Evolutionary conservation across 2,113 vertebrate genomes (phyloP).

Genomic region (Galemys pyrenaicus): DNA sequence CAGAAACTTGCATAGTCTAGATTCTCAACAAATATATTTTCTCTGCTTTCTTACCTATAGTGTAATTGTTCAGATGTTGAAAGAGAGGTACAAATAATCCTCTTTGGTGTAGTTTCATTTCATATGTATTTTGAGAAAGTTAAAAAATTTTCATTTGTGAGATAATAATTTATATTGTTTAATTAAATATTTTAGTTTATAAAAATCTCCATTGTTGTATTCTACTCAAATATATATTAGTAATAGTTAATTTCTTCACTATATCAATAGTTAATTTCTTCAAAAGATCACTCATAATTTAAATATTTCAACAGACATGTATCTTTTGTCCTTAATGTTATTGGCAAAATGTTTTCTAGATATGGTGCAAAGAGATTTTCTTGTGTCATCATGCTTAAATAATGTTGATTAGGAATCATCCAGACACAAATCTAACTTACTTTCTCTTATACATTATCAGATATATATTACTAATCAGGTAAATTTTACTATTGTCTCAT

Average conservation of each 20-base stretch:
- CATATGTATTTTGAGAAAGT: conserved; percentile 14
- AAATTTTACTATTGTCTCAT: neutral
- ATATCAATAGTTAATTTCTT: neutral
- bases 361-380: neutral
- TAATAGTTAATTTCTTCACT: neutral
- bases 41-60: neutral
- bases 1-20: neutral
- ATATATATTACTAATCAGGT: neutral
- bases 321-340: neutral
- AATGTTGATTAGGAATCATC: neutral
- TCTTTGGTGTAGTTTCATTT: neutral
- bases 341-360: neutral
- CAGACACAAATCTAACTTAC: neutral
- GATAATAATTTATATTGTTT: neutral
- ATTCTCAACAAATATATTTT: neutral
- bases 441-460: neutral
- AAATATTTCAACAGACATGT: neutral
- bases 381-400: neutral
- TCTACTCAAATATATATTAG: neutral
- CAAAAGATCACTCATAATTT: neutral
- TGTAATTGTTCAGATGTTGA: neutral
- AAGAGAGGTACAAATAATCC: neutral
- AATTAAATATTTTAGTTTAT: conserved; percentile 11
- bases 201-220: neutral
- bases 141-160: conserved; percentile 12